Evolutionary conservation across 2,888 invertebrate species (phyloP).

Genomic region (Eupsilia transversa): DNA sequence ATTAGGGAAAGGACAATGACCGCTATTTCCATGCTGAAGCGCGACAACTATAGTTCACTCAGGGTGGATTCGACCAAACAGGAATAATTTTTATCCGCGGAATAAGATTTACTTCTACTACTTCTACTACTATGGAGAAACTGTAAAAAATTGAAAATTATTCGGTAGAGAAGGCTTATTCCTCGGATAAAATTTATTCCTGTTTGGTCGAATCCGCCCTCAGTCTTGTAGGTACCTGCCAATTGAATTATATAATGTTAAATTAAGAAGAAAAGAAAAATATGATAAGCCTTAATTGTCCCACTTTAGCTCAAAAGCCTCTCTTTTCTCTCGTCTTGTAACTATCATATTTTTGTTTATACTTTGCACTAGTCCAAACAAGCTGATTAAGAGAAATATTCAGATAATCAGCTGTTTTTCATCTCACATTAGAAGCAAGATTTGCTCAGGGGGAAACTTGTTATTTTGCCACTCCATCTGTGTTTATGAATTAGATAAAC

Average conservation of each 20-base stretch:
- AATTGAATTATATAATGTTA: not conserved
- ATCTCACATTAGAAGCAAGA: not conserved
- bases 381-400: not conserved
- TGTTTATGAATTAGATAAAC: conserved; percentile 27
- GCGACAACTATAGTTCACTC: no score
- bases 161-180: no score
- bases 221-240: not conserved
- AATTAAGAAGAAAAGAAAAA: not conserved
- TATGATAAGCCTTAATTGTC: not conserved
- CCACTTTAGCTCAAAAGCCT: not conserved
- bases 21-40: no score
- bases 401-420: not conserved
- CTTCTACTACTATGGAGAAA: no score
- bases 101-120: no score
- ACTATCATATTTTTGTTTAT: not conserved
- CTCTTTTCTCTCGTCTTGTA: not conserved
- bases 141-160: no score
- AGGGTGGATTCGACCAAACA: no score
- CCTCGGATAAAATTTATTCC: no score
- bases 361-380: not conserved
- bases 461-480: not conserved
- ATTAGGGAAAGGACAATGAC: no score
- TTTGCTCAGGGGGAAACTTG: not conserved
- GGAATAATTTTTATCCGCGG: no score
- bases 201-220: no score